These are phyloP conservation scores for Xylocopa sonorina DNA, from an alignment of 1,140 invertebrate genomes.

Conservation along the genomic window DNA sequence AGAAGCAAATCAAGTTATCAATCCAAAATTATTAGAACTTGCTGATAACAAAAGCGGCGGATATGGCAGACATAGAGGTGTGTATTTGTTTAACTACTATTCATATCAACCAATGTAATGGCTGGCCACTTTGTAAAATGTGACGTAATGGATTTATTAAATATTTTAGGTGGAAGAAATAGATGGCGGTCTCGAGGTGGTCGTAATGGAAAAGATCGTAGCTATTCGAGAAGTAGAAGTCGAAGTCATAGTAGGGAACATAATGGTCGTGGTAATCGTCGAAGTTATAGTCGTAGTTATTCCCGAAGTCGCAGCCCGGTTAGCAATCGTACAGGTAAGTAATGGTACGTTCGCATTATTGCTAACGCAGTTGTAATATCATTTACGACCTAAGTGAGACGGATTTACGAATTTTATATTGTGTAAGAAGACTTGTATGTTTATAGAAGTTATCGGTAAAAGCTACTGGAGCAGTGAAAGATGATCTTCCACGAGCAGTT, in stretches of 20 bases:
- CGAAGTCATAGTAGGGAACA: conserved; percentile 78
- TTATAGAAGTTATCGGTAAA: conserved; percentile 78
- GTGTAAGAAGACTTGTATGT: conserved; percentile 25
- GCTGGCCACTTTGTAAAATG: too few relatives aligned
- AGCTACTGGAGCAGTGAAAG: conserved; percentile 81
- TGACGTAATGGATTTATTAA: not conserved
- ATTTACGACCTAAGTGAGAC: not conserved
- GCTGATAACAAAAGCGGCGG: conserved; percentile 80
- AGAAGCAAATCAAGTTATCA: conserved; percentile 97
- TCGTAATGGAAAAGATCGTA: conserved; percentile 76
- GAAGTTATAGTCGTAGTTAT: conserved; percentile 80
- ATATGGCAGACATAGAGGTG: conserved; percentile 77
- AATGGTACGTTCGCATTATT: conserved; percentile 52
- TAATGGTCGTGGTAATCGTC: conserved; percentile 74
- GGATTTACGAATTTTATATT: not conserved
- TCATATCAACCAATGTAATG: too few relatives aligned
- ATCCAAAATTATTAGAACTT: conserved; percentile 87
- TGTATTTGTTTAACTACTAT: not conserved
- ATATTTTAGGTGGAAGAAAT: conserved; percentile 75
- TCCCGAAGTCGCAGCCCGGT: conserved; percentile 78
- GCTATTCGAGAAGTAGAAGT: conserved; percentile 77
- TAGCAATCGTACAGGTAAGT: conserved; percentile 76
- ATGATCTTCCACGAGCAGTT: conserved; percentile 69
- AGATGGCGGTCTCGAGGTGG: conserved; percentile 76
- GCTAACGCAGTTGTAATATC: not conserved